These are phyloP conservation scores for Zaprionus taronus DNA, from an alignment of 1,140 invertebrate species.

Conservation along the genomic window DNA sequence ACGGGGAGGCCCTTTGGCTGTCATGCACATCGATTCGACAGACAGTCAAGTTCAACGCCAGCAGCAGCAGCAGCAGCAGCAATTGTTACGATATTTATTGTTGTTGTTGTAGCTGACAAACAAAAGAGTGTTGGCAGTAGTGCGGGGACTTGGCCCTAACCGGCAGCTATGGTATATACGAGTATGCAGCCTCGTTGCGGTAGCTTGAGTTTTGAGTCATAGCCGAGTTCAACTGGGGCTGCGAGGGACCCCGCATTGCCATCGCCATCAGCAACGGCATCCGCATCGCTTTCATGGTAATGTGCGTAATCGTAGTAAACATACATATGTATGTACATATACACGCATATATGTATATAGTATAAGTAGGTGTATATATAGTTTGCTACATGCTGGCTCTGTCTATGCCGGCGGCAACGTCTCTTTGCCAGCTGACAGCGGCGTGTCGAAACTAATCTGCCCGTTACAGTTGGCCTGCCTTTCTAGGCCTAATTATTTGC, in stretches of 20 bases:
- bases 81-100: conserved; percentile 60
- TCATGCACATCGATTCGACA: conserved; percentile 77
- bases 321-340: neutral
- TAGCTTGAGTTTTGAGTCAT: conserved; percentile 81
- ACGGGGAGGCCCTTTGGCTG: conserved; percentile 56
- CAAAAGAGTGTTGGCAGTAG: conserved; percentile 48
- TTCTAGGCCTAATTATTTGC: conserved; percentile 45
- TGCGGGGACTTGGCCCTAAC: neutral
- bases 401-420: conserved; percentile 23
- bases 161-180: conserved; percentile 11
- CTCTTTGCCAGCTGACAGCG: conserved; percentile 30
- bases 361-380: neutral
- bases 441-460: conserved; percentile 64
- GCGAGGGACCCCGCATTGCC: conserved; percentile 57
- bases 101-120: conserved; percentile 45
- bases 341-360: neutral
- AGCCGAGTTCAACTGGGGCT: conserved; percentile 42
- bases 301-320: conserved; percentile 45
- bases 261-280: conserved; percentile 32
- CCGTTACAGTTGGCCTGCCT: conserved; percentile 72
- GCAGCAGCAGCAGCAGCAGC: conserved; percentile 61
- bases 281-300: conserved; percentile 68
- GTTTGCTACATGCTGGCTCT: neutral
- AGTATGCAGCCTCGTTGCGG: conserved; percentile 66
- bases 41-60: conserved; percentile 82